Base-by-base conservation (phyloP, 1,140 invertebrate genomes). In the Drosophila truncata region DNA sequence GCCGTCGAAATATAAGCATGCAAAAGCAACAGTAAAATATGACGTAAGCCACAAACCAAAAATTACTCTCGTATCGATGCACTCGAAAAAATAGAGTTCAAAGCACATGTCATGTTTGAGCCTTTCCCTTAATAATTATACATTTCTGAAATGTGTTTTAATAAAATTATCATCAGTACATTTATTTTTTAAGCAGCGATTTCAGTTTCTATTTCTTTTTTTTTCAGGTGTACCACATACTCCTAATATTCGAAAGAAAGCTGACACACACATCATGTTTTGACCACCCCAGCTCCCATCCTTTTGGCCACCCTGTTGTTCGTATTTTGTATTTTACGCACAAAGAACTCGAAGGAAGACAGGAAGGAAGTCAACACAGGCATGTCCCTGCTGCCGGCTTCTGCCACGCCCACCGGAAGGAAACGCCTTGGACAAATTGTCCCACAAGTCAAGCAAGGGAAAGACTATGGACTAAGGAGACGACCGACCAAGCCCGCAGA, bases 301-400 rank as follows among this genome's bases (percentile, higher is more conserved):
- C 66, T 25, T 58, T 41, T 33, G n/a, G 27, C 27, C 33, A 69
- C 33, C 62, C 41, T 33, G 42, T 49, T 58, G 29, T 55, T 69
- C 60, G 50, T 60, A 73, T 81, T 57, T 63, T 59, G 54, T 63
- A 69, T 78, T 49, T 49, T 39, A 71, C 41, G 65, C 83, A 62
- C 77, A 82, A 70, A 80, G 63, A 54, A 67, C 23, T 44, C 63
- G 66, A 62, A 70, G 50, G 57, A 57, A 73, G 70, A 74, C 57
- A 59, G 84, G 84, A 87, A 87, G 84, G 84, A 87, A 87, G 80
- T 87, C 54, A 73, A 84, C 83, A 80, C 62, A 69, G 69, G 70
- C 83, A 82, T 76, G 69, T 82, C 74, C 57, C 70, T 62, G 57
- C 50, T 64, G 63, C 41, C 57, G 65, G 60, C 37, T 49, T 63